These are phyloP conservation scores for Sicus ferrugineus DNA, from an alignment of 2,888 invertebrate species.

Conservation along the genomic window DNA sequence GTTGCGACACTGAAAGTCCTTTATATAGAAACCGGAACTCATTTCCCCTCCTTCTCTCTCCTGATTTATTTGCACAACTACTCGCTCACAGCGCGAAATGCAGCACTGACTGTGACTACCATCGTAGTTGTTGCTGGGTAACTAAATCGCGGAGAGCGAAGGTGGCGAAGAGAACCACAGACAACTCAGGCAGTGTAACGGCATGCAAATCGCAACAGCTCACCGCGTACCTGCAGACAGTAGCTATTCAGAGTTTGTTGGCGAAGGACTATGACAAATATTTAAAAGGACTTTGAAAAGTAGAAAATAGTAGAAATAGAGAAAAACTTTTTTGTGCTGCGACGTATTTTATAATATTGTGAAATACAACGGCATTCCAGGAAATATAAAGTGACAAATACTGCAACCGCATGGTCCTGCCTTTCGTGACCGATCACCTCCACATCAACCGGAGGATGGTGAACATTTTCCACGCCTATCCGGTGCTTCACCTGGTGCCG, in stretches of 20 bases:
- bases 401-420: constrained; percentile 45
- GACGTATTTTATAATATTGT: constrained; percentile 7
- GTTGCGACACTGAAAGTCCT: not conserved
- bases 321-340: not conserved
- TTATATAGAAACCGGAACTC: not conserved
- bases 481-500: constrained; percentile 46
- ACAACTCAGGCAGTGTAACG: not conserved
- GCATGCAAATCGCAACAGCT: constrained; percentile 33
- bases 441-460: constrained; percentile 44
- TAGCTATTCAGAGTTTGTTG: constrained; percentile 41
- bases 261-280: constrained; percentile 31
- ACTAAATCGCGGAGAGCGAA: too few relatives aligned
- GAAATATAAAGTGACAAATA: too few relatives aligned
- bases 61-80: too few relatives aligned
- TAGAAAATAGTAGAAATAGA: constrained; percentile 11
- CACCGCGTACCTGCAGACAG: constrained; percentile 34
- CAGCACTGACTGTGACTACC: too few relatives aligned
- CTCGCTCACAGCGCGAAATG: too few relatives aligned
- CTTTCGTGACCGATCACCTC: constrained; percentile 44
- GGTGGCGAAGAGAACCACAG: not conserved
- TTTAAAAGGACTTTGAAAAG: not conserved
- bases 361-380: constrained; percentile 19
- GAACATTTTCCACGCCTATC: constrained; percentile 46
- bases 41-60: not conserved
- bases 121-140: too few relatives aligned